Base-by-base conservation (phyloP, 37 sponge, comb jelly and placozoan species). In the Beroe forskalii region DNA sequence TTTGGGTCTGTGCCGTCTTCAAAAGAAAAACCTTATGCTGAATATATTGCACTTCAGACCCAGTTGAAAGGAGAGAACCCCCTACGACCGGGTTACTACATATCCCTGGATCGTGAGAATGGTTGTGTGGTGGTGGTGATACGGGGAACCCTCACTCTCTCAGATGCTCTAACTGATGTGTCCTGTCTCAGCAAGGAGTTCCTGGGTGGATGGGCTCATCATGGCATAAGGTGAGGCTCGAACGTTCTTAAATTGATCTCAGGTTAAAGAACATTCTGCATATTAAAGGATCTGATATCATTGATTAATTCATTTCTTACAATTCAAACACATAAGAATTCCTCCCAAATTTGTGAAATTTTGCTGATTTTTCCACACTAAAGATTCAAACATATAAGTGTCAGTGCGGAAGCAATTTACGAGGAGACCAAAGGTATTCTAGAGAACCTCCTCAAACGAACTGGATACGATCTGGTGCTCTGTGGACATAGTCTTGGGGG, bases 81-180 rank as follows among this genome's bases (percentile, higher is more conserved):
- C 25, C 86, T 80, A 2, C 28, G 48, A 42, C 86, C 86, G 17
- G 55, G 86, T 4, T 80, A 80, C 31, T 80, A 80, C 55, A 80
- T 80, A 12, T 80, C 48, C 42, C 20, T 80, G n/a, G 86, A 80
- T 30, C n/a, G 35, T n/a, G 86, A 80, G 55, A 80, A 20, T 38
- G 23, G 31, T n/a, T 44, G 38, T 33, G 55, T 80, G 4, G 44
- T 80, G 2, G 17, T 80, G 86, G 86, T 80, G 25, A 80, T 80
- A 40, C 43, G 86, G 42, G 86, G 86, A 12, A 80, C 86, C 1
- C 86, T 80, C 3, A 80, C 86, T 44, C 86, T 80, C 28, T 80
- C 86, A 40, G 86, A 80, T 80, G 55, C 55, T 39, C 40, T 80
- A 28, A 80, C 86, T 80, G 86, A 80, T 43, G 35, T 80, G 28